Evolutionary conservation across 2,113 vertebrate genomes (phyloP).

Genomic region (Trichomycterus rosablanca): DNA sequence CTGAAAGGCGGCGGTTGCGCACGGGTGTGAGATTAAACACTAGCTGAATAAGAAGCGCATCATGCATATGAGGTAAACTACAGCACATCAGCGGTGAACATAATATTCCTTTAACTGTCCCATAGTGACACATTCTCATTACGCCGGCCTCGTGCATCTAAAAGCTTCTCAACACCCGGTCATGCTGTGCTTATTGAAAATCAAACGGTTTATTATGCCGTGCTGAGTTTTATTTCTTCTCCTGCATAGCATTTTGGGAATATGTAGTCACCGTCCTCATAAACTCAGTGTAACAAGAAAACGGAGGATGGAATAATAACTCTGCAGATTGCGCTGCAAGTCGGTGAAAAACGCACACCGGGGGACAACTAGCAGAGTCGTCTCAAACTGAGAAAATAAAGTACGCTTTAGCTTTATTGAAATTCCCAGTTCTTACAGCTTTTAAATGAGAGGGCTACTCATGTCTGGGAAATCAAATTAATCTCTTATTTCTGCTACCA

Average conservation of each 20-base stretch:
- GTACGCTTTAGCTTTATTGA: conserved; percentile 56
- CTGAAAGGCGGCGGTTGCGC: conserved; percentile 27
- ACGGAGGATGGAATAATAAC: conserved; percentile 47
- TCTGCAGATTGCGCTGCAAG: conserved; percentile 41
- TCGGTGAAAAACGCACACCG: conserved; percentile 40
- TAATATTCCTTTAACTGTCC: conserved; percentile 50
- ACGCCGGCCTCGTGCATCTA: conserved; percentile 37
- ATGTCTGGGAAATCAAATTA: conserved; percentile 42
- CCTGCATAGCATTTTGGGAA: conserved; percentile 47
- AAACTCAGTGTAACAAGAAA: conserved; percentile 57
- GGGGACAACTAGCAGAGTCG: conserved; percentile 36
- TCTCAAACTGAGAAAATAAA: conserved; percentile 60
- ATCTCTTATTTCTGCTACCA: conserved; percentile 46
- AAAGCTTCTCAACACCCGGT: conserved; percentile 32
- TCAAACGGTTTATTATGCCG: conserved; percentile 53
- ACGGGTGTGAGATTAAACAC: conserved; percentile 31
- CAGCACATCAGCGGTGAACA: conserved; percentile 16
- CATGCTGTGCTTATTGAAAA: conserved; percentile 59
- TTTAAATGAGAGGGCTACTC: conserved; percentile 47
- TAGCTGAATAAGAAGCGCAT: conserved; percentile 17
- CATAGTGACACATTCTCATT: conserved; percentile 47
- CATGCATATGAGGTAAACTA: no score
- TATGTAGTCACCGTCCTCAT: conserved; percentile 48
- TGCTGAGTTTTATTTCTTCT: conserved; percentile 40
- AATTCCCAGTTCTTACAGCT: conserved; percentile 47